A percentile compares a stretch with the other conserved stretches of the same genome.
Conservation (phyloP, 2,797 vertebrate genomes). For the Gallinago solitaria region DNA sequence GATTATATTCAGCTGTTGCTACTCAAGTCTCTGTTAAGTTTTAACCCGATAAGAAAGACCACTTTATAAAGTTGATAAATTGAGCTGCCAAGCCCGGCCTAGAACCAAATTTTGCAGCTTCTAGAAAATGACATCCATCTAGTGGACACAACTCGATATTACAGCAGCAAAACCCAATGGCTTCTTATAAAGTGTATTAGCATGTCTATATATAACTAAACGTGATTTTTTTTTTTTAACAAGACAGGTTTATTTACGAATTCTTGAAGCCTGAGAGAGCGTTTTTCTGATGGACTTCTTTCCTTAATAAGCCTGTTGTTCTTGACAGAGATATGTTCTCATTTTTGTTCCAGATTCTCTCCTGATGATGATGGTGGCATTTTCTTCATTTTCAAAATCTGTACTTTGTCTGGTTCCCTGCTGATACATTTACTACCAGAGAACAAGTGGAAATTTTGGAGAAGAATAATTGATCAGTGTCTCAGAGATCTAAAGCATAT, state of each 20-base stretch:
- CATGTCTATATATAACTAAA: rapidly evolving
- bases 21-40: background rate
- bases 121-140: slow-evolving; percentile 55
- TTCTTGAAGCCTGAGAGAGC: background rate
- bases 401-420: background rate
- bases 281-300: background rate
- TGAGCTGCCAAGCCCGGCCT: rapidly evolving
- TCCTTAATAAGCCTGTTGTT: background rate
- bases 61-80: rapidly evolving
- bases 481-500: background rate
- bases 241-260: background rate
- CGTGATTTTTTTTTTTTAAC: background rate
- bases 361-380: background rate
- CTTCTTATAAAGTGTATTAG: rapidly evolving
- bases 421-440: background rate
- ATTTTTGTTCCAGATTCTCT: background rate
- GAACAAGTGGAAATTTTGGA: background rate
- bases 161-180: background rate
- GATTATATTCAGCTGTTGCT: background rate
- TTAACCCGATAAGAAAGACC: background rate
- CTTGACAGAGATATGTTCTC: background rate
- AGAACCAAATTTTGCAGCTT: background rate
- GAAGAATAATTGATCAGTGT: background rate
- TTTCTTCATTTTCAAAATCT: background rate
- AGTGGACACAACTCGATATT: slow-evolving; percentile 35